Evolutionary conservation across 2,888 invertebrate genomes (phyloP).

Genomic region (Stramonita haemastoma): DNA sequence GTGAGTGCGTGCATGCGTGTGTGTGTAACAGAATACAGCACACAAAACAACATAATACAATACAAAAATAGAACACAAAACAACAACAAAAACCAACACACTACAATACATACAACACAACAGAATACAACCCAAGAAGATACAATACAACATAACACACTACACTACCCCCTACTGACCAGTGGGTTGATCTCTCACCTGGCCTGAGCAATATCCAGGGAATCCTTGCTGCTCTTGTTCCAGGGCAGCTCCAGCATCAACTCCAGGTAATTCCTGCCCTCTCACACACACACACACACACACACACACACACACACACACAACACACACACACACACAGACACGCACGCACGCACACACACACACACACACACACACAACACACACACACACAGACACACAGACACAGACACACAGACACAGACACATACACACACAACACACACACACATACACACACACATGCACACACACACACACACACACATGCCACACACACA

Average conservation of each 20-base stretch:
- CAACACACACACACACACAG: not conserved
- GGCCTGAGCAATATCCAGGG: slow-evolving; percentile 78
- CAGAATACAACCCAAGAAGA: not conserved
- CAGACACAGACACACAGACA: too few species aligned
- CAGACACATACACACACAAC: too few species aligned
- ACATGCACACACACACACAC: not conserved
- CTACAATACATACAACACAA: not conserved
- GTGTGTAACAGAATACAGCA: not conserved
- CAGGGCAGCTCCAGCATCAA: slow-evolving; percentile 81
- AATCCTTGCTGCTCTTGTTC: slow-evolving; percentile 78
- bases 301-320: not conserved
- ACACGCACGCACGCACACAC: not conserved
- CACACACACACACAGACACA: too few species aligned
- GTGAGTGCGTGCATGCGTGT: not conserved
- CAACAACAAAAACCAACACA: not conserved
- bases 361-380: not conserved
- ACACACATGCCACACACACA: too few species aligned
- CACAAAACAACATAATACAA: not conserved
- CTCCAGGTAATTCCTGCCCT: slow-evolving; percentile 79
- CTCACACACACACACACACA: not conserved
- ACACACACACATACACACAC: not conserved
- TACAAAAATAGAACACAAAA: not conserved
- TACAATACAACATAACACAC: too few species aligned
- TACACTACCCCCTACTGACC: not conserved
- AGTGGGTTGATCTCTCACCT: slow-evolving; percentile 53